Percentiles rank a stretch among this genome's conserved stretches.
Evolutionary conservation across 1,140 invertebrate species (phyloP).

Genomic region (Sesamia nonagrioides): DNA sequence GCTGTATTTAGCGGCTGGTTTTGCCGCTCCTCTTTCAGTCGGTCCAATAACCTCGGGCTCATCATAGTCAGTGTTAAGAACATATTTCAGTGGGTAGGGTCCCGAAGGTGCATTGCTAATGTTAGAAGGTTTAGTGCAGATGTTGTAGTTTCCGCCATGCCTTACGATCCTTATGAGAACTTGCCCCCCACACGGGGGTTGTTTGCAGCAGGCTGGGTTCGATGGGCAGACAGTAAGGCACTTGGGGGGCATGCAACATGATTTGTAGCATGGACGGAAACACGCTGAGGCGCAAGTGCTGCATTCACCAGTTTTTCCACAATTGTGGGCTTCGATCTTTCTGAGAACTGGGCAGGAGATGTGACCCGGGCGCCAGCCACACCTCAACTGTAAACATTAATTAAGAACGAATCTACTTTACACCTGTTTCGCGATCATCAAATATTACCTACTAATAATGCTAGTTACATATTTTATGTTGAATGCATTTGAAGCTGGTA

Average conservation of each 20-base stretch:
- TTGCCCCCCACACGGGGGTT: conserved; percentile 58
- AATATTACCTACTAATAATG: no score
- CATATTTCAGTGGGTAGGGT: conserved; percentile 80
- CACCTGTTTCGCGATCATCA: no score
- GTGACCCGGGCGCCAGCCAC: conserved; percentile 83
- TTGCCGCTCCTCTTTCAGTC: not conserved
- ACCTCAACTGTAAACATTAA: conserved; percentile 71
- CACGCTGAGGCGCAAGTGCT: conserved; percentile 63
- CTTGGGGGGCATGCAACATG: conserved; percentile 67
- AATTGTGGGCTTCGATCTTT: conserved; percentile 78
- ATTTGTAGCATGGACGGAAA: conserved; percentile 61
- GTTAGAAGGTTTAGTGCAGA: conserved; percentile 78
- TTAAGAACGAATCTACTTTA: not conserved
- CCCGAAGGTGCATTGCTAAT: conserved; percentile 78
- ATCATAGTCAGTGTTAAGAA: conserved; percentile 70
- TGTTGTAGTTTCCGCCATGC: conserved; percentile 78
- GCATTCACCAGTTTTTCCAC: conserved; percentile 69
- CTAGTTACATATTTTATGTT: no score
- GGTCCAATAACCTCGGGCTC: conserved; percentile 21
- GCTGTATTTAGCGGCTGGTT: conserved; percentile 65
- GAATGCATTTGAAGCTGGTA: no score
- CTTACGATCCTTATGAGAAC: conserved; percentile 76
- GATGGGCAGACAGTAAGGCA: conserved; percentile 67
- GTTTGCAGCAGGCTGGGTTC: conserved; percentile 65
- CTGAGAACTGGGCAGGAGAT: conserved; percentile 78